Conservation (phyloP, 2,797 vertebrate genomes). For the Protosalanx chinensis region DNA sequence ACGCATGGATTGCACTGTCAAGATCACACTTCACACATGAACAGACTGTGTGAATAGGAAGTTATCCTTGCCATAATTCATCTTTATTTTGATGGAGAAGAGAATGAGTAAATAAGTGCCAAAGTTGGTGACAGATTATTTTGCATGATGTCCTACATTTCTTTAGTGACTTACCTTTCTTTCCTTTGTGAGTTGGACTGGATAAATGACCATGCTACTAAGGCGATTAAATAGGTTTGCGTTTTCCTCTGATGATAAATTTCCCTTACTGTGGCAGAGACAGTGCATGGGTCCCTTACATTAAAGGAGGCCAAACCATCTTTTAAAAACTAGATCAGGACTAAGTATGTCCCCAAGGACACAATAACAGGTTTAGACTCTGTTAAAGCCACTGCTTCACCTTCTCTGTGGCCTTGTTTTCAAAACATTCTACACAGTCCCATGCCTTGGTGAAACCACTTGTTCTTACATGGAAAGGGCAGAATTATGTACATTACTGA, state of each 20-base stretch:
- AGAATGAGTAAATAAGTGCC: background rate
- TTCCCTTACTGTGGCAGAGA: constrained; percentile 52
- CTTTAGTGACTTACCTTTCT: constrained; percentile 33
- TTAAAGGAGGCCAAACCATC: constrained; percentile 68
- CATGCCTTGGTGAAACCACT: background rate
- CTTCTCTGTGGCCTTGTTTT: constrained; percentile 15
- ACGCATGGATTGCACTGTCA: constrained; percentile 14
- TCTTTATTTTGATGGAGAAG: background rate
- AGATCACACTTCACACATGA: constrained; percentile 9
- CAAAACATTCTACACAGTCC: background rate
- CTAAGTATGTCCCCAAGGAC: constrained; percentile 62
- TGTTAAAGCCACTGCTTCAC: constrained; percentile 23
- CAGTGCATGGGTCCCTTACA: constrained; percentile 51
- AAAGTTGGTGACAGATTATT: constrained; percentile 13
- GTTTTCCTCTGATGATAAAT: constrained; percentile 64
- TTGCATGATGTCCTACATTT: constrained; percentile 26
- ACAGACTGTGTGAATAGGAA: constrained; percentile 14
- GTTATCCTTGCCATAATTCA: constrained; percentile 12
- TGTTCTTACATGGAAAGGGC: background rate
- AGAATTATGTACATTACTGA: background rate
- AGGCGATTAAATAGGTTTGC: constrained; percentile 53
- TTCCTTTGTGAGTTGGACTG: constrained; percentile 37
- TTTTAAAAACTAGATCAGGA: constrained; percentile 63
- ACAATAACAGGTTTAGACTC: constrained; percentile 35
- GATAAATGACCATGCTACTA: constrained; percentile 50